Evolutionary conservation across 2,113 vertebrate genomes (phyloP).

Genomic region (Pyrgilauda ruficollis): DNA sequence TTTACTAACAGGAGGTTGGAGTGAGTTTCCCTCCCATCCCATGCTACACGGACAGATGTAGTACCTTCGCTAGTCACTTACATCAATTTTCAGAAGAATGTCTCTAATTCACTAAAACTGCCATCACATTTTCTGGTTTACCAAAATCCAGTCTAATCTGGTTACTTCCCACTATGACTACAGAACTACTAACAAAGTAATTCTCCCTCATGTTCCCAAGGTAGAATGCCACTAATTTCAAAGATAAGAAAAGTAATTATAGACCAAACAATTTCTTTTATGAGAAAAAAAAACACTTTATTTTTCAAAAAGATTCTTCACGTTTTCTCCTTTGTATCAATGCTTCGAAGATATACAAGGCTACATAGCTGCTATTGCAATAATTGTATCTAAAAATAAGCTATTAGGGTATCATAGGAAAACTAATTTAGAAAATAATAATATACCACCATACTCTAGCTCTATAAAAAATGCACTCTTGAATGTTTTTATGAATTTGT

Average conservation of each 20-base stretch:
- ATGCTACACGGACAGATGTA: neutral
- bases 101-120: neutral
- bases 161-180: neutral
- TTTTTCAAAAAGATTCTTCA: neutral
- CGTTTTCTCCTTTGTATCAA: neutral
- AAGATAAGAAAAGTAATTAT: neutral
- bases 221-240: neutral
- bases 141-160: neutral
- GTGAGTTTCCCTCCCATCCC: neutral
- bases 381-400: neutral
- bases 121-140: neutral
- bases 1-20: neutral
- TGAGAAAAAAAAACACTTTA: neutral
- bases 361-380: neutral
- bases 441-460: neutral
- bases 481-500: neutral
- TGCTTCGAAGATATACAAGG: neutral
- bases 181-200: neutral
- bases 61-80: accelerated
- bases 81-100: neutral
- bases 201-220: neutral
- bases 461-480: neutral
- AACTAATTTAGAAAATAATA: neutral
- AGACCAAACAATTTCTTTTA: neutral
- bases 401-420: neutral